Base-by-base conservation (phyloP, 2,888 invertebrate species). In the Lasioglossum zephyrum region DNA sequence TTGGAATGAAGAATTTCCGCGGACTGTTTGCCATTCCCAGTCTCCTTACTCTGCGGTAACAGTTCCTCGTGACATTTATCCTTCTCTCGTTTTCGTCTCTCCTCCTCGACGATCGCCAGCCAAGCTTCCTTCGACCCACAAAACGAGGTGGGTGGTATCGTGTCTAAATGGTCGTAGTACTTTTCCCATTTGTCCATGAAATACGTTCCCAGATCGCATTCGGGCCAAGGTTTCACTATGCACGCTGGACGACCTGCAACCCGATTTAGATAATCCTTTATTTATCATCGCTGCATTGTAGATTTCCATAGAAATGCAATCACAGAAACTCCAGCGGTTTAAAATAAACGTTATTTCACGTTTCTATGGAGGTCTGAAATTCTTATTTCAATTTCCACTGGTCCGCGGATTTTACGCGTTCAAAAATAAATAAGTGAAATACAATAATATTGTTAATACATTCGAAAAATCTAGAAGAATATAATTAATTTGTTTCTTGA, bases 181-280 rank as follows among this genome's bases (percentile, higher is more conserved):
- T 75, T 85, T 31, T 78, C 78, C 90, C 89, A 91, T 47, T 92
- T 92, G 36, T 82, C 36, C 77, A 81, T 78, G 53, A 90, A 92
- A 73, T 90, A 87, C 16, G 41, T 31, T 16, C 77, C 88, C 77
- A 91, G 60, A 16, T 88, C 87, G 82, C 92, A 92, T 26, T 84
- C 76, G 4, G 91, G 89, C 87, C 84, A 88, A 16, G 91, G 90
- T 60, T 84, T 87, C 22, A 60, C 63, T 41, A 18, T 53, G 36
- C 91, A 91, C 0, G 76, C 75, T n/a, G 87, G 63, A 26, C 31
- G 70, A n/a, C 39, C 82, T 79, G 44, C n/a, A 18, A 13, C 1
- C 1, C 69, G 39, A 63, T 63, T 16, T 16, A 26, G 60, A 63
- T 26, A 26, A 63, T 26, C 26, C 26, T 63, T 63, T 31, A 63